Conservation (phyloP, 2,888 invertebrate species). For the Artemia sp. region DNA sequence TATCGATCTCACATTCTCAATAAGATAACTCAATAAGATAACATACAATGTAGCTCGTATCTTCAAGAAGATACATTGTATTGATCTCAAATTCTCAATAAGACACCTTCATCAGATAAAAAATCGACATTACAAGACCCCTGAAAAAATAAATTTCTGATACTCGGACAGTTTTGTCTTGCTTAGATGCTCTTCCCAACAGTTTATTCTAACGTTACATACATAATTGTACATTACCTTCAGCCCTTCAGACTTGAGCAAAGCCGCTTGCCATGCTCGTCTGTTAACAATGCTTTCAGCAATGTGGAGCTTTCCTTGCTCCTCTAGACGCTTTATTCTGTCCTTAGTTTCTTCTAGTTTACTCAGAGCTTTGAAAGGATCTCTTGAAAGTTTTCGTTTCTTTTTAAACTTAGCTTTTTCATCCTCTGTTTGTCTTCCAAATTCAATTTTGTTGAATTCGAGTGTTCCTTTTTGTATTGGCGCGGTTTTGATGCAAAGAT, state of each 20-base stretch:
- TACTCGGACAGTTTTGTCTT: too few relatives aligned
- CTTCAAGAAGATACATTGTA: too few relatives aligned
- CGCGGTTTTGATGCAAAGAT: too few relatives aligned
- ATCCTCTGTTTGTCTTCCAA: slow-evolving; percentile 1
- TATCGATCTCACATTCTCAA: too few relatives aligned
- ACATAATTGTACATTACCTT: background rate
- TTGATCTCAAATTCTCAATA: too few relatives aligned
- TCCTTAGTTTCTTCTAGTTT: slow-evolving; percentile 11
- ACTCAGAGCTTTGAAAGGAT: slow-evolving; percentile 10
- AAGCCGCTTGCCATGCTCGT: slow-evolving; percentile 1
- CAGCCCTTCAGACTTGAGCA: slow-evolving; percentile 8
- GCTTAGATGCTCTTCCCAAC: too few relatives aligned
- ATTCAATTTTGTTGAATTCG: slow-evolving; percentile 5
- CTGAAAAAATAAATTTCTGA: too few relatives aligned
- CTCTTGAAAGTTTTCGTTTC: background rate
- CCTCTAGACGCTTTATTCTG: background rate
- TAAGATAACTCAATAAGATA: too few relatives aligned
- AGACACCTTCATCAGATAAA: too few relatives aligned
- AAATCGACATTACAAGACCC: too few relatives aligned
- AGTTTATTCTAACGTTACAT: too few relatives aligned
- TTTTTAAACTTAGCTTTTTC: background rate
- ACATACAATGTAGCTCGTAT: too few relatives aligned
- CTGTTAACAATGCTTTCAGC: slow-evolving; percentile 5
- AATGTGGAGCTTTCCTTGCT: background rate
- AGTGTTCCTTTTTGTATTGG: background rate